These are phyloP conservation scores for Otus sunia DNA, from an alignment of 2,113 vertebrate species.

Conservation along the genomic window DNA sequence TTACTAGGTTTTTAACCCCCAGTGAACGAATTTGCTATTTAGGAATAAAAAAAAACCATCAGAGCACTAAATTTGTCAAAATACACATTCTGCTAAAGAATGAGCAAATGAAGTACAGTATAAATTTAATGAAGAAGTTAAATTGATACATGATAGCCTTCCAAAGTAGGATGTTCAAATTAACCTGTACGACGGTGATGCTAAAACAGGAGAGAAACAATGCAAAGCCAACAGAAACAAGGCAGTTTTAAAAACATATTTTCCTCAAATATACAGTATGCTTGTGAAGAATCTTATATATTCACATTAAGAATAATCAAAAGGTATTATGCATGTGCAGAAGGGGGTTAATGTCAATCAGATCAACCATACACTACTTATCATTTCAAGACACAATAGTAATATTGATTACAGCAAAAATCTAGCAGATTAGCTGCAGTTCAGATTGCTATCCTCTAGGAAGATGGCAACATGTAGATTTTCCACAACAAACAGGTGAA, in stretches of 20 bases:
- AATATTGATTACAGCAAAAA: background rate
- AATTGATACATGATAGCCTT: background rate
- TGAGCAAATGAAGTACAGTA: background rate
- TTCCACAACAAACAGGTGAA: background rate
- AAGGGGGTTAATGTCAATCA: background rate
- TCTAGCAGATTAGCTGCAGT: background rate
- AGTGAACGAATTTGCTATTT: background rate
- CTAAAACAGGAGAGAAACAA: background rate
- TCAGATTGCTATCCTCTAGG: background rate
- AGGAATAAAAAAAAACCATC: background rate
- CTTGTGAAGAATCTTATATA: background rate
- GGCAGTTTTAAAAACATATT: background rate
- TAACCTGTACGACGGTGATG: background rate
- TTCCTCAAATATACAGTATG: background rate
- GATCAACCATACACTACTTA: background rate
- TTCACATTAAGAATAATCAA: background rate
- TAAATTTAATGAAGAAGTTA: background rate
- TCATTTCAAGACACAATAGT: background rate
- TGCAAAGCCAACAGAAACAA: background rate
- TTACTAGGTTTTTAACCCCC: background rate
- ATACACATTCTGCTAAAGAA: background rate
- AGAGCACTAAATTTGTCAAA: background rate
- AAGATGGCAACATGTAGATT: background rate
- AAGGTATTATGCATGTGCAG: background rate
- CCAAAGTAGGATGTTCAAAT: background rate